A percentile compares a stretch with the other conserved stretches of the same genome.
phyloP scores from a whole-genome alignment of 2,113 vertebrate genomes.

The Callorhinus ursinus region DNA sequence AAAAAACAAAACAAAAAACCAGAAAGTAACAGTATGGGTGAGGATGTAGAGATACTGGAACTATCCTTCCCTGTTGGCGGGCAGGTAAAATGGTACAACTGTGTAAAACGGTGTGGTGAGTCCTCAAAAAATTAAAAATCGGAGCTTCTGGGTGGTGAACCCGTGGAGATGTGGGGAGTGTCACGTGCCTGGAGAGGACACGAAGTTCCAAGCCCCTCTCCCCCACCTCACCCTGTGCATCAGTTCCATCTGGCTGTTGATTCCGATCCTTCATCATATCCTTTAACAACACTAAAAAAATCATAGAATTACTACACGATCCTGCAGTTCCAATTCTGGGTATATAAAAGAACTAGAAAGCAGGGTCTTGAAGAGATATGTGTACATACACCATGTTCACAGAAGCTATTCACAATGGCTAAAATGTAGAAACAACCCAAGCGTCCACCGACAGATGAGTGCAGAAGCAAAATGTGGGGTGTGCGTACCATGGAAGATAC shows the following conservation, averaged over 20 bases:
- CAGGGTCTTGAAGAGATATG: neutral
- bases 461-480: neutral
- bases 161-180: neutral
- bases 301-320: neutral
- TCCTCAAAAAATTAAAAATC: neutral
- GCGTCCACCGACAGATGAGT: neutral
- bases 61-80: neutral
- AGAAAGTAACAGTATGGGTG: too few relatives aligned
- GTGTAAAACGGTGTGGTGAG: neutral
- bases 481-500: neutral
- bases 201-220: neutral
- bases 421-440: neutral
- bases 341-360: neutral
- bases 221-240: neutral
- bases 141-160: neutral
- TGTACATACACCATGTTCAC: neutral
- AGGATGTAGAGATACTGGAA: neutral
- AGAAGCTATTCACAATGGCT: neutral
- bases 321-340: neutral
- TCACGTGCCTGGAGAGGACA: neutral
- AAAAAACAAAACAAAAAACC: neutral
- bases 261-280: neutral
- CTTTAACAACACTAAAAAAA: neutral
- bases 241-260: neutral
- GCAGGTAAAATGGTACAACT: neutral